Evolutionary conservation across 2,888 invertebrate genomes (phyloP).

Genomic region (Philhelius pedissequus): DNA sequence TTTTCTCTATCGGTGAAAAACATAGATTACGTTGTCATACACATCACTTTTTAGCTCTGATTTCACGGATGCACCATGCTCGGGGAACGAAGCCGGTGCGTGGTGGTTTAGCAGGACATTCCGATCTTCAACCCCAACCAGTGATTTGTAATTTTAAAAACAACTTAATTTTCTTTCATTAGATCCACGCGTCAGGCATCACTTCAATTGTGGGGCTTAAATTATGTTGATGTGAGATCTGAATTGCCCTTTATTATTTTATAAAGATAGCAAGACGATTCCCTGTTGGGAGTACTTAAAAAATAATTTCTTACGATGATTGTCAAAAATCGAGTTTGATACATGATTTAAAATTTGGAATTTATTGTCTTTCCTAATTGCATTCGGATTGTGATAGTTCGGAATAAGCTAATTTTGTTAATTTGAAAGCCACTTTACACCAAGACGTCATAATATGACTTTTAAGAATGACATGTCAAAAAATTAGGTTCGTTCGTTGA

Average conservation of each 20-base stretch:
- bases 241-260: slow-evolving; percentile 8
- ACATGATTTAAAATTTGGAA: too few species aligned
- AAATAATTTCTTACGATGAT: slow-evolving; percentile 28
- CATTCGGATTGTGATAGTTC: too few species aligned
- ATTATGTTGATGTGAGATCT: slow-evolving; percentile 34
- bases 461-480: too few species aligned
- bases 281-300: slow-evolving; percentile 22
- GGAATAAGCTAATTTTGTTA: too few species aligned
- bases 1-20: slow-evolving; percentile 65
- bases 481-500: too few species aligned
- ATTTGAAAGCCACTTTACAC: too few species aligned
- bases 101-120: slow-evolving; percentile 15
- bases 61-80: slow-evolving; percentile 57
- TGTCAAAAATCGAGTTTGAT: neutral
- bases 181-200: slow-evolving; percentile 56
- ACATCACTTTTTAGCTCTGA: slow-evolving; percentile 68
- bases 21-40: slow-evolving; percentile 70
- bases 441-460: too few species aligned
- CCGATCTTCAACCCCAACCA: slow-evolving; percentile 36
- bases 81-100: slow-evolving; percentile 7
- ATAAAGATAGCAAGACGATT: slow-evolving; percentile 21
- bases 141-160: slow-evolving; percentile 65
- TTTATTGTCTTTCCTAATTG: too few species aligned
- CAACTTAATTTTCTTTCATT: slow-evolving; percentile 65
- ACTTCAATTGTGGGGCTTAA: slow-evolving; percentile 60